Conservation (phyloP, 2,113 vertebrate genomes). For the Halcyon malimbica region DNA sequence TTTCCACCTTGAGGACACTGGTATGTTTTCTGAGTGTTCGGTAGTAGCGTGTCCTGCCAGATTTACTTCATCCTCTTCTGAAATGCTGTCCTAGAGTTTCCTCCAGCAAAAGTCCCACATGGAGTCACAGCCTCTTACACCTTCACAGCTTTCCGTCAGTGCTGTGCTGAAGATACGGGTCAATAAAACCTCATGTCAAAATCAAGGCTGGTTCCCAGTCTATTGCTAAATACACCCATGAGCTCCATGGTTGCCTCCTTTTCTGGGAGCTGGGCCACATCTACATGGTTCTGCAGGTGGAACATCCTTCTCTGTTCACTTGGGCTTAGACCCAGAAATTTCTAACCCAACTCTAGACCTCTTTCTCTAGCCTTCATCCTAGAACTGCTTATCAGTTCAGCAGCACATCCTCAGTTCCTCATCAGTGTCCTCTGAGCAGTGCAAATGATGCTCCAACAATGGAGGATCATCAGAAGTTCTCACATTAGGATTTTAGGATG, state of each 20-base stretch:
- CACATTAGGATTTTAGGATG: background rate
- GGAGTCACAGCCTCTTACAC: background rate
- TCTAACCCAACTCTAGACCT: background rate
- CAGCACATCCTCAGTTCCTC: background rate
- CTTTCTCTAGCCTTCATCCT: background rate
- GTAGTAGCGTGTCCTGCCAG: background rate
- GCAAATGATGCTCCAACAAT: background rate
- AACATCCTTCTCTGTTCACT: background rate
- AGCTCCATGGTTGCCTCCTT: background rate
- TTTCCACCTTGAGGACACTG: background rate
- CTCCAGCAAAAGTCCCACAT: background rate
- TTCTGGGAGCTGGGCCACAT: conserved; percentile 2
- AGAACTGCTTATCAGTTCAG: background rate
- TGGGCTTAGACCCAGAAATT: background rate
- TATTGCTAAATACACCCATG: background rate
- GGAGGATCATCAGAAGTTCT: background rate
- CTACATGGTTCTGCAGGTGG: background rate
- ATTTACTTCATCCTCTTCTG: background rate
- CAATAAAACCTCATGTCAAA: background rate
- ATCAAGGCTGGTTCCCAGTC: background rate
- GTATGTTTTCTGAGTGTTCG: background rate
- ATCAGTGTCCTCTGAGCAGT: background rate
- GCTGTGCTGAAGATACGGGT: background rate
- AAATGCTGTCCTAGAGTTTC: background rate
- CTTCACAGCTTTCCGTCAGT: background rate